Percentiles rank a stretch among this genome's conserved stretches.
These are phyloP conservation scores for Trichogramma pretiosum DNA, from an alignment of 1,140 invertebrate genomes.

Conservation along the genomic window DNA sequence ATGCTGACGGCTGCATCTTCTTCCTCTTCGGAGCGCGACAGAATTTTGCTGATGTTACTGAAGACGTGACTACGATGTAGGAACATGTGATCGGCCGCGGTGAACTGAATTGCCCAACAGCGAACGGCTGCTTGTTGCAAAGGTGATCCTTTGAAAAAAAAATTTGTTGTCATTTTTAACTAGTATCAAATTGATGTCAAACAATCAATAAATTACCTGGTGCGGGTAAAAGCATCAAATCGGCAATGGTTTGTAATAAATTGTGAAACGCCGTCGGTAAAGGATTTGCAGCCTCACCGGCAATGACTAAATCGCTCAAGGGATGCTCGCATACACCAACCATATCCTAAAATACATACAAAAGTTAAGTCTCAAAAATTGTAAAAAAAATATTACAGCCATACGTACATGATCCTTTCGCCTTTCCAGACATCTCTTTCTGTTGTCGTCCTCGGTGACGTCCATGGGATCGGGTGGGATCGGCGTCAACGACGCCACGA, in stretches of 20 bases:
- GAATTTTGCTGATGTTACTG: conserved; percentile 91
- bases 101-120: conserved; percentile 87
- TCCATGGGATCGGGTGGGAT: conserved; percentile 34
- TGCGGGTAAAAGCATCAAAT: conserved; percentile 83
- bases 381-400: neutral
- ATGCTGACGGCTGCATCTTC: conserved; percentile 52
- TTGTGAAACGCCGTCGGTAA: conserved; percentile 78
- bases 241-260: conserved; percentile 83
- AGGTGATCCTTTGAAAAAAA: conserved; percentile 55
- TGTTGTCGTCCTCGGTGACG: conserved; percentile 45
- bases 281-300: conserved; percentile 69
- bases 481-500: conserved; percentile 65
- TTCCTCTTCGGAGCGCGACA: conserved; percentile 83
- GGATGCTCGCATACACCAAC: conserved; percentile 69
- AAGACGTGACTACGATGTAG: conserved; percentile 90
- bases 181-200: neutral
- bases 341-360: conserved; percentile 37
- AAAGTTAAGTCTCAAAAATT: neutral
- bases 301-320: conserved; percentile 68
- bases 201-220: conserved; percentile 43
- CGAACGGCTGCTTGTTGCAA: conserved; percentile 85
- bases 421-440: conserved; percentile 33
- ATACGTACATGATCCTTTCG: conserved; percentile 48
- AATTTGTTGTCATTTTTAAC: too few species aligned
- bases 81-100: conserved; percentile 81